A percentile compares a stretch with the other conserved stretches of the same genome.
Evolutionary conservation across 2,797 vertebrate species (phyloP).

Genomic region (Dryobates pubescens): DNA sequence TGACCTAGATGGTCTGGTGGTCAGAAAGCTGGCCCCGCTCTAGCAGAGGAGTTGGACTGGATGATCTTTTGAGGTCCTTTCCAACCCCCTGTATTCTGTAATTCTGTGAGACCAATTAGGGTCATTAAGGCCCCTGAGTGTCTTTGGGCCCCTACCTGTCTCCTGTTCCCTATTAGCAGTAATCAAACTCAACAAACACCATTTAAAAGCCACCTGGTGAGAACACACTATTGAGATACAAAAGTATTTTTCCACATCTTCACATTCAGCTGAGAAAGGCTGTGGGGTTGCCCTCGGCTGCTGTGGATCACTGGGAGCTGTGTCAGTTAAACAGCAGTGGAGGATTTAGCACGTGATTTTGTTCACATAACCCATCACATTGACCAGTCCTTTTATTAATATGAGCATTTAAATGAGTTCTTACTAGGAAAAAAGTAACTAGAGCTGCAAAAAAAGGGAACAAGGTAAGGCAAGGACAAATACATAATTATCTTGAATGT

Average conservation of each 20-base stretch:
- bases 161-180: neutral
- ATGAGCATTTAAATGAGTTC: conserved; percentile 38
- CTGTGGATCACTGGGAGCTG: neutral
- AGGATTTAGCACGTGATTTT: neutral
- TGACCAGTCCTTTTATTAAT: conserved; percentile 48
- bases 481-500: conserved; percentile 63
- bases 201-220: neutral
- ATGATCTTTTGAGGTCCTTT: too few relatives aligned
- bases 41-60: too few relatives aligned
- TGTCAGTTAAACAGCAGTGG: neutral
- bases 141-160: rapidly evolving
- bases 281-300: neutral
- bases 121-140: neutral
- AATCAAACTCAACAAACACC: neutral
- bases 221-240: neutral
- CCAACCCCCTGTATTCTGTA: too few relatives aligned
- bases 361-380: conserved; percentile 1
- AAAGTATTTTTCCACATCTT: neutral
- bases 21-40: too few relatives aligned
- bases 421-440: conserved; percentile 28
- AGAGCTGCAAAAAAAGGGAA: conserved; percentile 40
- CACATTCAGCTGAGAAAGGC: neutral
- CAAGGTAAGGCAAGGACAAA: conserved; percentile 72
- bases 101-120: neutral
- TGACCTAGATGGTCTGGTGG: too few relatives aligned